Base-by-base conservation (phyloP, 2,797 vertebrate genomes). In the Gallinago stenura region DNA sequence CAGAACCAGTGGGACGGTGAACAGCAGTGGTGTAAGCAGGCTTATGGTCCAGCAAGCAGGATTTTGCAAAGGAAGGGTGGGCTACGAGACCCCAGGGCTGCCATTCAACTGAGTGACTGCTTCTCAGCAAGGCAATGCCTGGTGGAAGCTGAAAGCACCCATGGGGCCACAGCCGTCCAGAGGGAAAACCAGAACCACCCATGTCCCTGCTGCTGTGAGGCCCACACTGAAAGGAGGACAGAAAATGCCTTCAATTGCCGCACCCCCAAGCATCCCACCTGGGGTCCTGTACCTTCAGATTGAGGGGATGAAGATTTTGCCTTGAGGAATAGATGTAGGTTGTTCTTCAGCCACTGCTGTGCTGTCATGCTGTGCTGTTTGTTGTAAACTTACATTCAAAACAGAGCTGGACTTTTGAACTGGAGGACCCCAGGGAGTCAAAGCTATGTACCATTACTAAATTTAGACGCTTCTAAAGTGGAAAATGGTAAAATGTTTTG, bases 361-460 rank as follows among this genome's bases (percentile, higher is more conserved):
- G 6, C 72, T 28, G 5, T 76, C 46, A 2, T 60, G 39, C 73
- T 82, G 80, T 35, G 80, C 83, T 82, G 56, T 91, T 95, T 89
- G 85, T 48, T 87, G 77, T 87, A 90, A 94, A 80, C 80, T 90
- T 73, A 50, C 45, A 61, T 87, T 66, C 89, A 96, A 95, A 96
- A 96, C 88, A 93, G 86, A 92, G 90, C 22, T 90, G 94, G 88
- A 95, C 93, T 94, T 96, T 93, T 97, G 96, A 97, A 97, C 94
- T 70, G 81, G 66, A 89, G 64, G 88, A 18, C 96, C 68, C 83
- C 4, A 0, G 83, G 90, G 88, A 96, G 64, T 46, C 75, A 84
- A 39, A 95, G 83, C 78, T 96, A 94, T 95, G 96, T 69, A 91
- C 82, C 58, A 90, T 86, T 61, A 83, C 96, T 97, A 96, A 95